These are phyloP conservation scores for Laterallus jamaicensis DNA, from an alignment of 2,113 vertebrate genomes.

Conservation along the genomic window DNA sequence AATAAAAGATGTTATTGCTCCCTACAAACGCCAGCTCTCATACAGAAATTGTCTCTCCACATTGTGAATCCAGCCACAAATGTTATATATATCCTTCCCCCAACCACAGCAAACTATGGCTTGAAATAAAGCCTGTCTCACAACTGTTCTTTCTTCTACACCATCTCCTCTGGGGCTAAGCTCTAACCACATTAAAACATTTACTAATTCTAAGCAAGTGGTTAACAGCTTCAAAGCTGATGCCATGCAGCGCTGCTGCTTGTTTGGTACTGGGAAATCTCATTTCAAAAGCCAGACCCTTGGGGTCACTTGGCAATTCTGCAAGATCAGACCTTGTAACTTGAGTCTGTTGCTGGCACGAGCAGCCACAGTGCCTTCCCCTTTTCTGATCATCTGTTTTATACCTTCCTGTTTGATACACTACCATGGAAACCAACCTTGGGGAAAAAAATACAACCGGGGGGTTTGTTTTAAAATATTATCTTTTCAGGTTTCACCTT, in stretches of 20 bases:
- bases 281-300: background rate
- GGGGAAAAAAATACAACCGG: background rate
- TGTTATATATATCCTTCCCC: accelerated
- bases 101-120: background rate
- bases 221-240: background rate
- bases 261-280: background rate
- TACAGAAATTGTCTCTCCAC: background rate
- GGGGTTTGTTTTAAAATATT: background rate
- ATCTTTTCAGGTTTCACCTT: background rate
- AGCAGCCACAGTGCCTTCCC: background rate
- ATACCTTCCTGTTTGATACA: background rate
- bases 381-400: background rate
- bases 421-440: background rate
- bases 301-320: background rate
- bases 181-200: background rate
- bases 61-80: background rate
- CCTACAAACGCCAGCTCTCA: background rate
- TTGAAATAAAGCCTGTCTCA: background rate
- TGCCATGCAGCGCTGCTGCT: background rate
- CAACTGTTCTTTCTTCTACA: background rate
- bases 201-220: background rate
- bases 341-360: background rate
- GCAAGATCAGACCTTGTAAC: background rate
- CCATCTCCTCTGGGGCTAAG: background rate
- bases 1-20: background rate